Conservation (phyloP, 1,140 invertebrate genomes). For the Metopolophium dirhodum region DNA sequence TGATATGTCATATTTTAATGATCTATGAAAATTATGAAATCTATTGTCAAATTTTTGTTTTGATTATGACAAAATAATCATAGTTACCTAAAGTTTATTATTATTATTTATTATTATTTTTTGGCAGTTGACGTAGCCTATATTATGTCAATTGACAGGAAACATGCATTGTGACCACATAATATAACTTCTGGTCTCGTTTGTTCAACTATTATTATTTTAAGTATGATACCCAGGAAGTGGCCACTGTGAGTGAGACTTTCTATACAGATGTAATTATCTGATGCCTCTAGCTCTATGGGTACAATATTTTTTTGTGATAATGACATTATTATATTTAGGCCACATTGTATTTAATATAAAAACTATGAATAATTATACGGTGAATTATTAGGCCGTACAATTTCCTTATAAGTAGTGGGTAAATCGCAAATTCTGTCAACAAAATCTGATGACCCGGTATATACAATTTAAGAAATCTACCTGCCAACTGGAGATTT, state of each 20-base stretch:
- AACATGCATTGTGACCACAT: constrained; percentile 50
- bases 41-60: neutral
- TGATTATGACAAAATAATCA: constrained; percentile 9
- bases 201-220: constrained; percentile 42
- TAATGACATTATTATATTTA: neutral
- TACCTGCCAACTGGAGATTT: constrained; percentile 35
- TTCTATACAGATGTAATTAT: constrained; percentile 11
- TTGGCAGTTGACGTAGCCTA: neutral
- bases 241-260: neutral
- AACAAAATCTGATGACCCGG: neutral
- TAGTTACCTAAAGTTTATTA: neutral
- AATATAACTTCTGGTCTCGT: constrained; percentile 28
- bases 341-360: neutral
- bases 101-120: neutral
- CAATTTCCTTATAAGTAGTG: neutral
- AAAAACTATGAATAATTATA: constrained; percentile 21
- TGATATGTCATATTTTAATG: neutral
- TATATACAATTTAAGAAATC: constrained; percentile 14
- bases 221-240: constrained; percentile 29
- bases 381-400: neutral
- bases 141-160: constrained; percentile 44
- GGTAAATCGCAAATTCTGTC: neutral
- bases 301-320: neutral
- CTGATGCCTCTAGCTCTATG: neutral
- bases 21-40: neutral